These are phyloP conservation scores for Tyrannus savana DNA, from an alignment of 2,113 vertebrate genomes.

Conservation along the genomic window DNA sequence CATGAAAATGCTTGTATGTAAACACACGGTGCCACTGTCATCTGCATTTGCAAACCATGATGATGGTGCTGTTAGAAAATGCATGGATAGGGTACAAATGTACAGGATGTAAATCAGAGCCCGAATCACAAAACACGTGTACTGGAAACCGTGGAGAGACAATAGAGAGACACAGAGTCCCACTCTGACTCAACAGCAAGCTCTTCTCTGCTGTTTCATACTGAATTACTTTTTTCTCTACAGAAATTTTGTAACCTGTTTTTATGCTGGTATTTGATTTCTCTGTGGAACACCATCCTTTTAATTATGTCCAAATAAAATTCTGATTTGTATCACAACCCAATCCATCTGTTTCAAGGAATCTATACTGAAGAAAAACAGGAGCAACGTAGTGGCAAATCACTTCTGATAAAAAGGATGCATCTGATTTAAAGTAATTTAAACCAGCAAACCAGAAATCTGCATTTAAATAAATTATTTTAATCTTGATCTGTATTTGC, in stretches of 20 bases:
- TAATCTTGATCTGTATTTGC: neutral
- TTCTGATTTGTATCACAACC: neutral
- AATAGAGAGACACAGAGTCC: neutral
- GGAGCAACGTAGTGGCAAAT: neutral
- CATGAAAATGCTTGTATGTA: neutral
- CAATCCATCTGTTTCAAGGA: neutral
- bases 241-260: neutral
- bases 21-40: neutral
- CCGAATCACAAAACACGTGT: neutral
- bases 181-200: neutral
- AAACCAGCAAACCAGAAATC: neutral
- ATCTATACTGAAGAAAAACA: neutral
- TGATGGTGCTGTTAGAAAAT: neutral
- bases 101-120: neutral
- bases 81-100: neutral
- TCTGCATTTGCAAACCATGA: neutral
- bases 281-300: neutral
- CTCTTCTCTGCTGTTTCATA: neutral
- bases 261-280: neutral
- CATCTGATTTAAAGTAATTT: conserved; percentile 6
- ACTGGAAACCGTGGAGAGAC: neutral
- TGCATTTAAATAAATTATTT: neutral
- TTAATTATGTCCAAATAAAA: neutral
- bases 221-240: neutral
- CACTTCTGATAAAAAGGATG: neutral